These are phyloP conservation scores for Hycleus phaleratus DNA, from an alignment of 1,140 invertebrate species.

Conservation along the genomic window DNA sequence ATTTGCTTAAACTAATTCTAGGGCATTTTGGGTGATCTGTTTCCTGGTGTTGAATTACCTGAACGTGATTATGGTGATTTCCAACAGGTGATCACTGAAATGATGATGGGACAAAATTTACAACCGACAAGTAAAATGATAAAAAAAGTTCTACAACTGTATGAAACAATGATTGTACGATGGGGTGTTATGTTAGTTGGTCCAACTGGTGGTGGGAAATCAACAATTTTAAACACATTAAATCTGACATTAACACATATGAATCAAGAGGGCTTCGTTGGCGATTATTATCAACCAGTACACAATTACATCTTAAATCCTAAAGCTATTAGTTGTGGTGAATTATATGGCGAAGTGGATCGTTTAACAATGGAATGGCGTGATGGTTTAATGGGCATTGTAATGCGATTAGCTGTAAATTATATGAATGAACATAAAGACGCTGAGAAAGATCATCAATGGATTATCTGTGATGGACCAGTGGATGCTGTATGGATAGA, in stretches of 20 bases:
- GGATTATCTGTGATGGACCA: slow-evolving; percentile 83
- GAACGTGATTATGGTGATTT: slow-evolving; percentile 70
- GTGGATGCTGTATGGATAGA: slow-evolving; percentile 94
- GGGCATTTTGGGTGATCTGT: slow-evolving; percentile 84
- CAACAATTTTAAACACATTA: slow-evolving; percentile 57
- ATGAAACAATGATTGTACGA: slow-evolving; percentile 86
- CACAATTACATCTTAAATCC: slow-evolving; percentile 73
- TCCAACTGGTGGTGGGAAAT: slow-evolving; percentile 77
- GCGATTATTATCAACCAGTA: slow-evolving; percentile 54
- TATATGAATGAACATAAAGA: slow-evolving; percentile 45
- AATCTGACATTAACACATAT: slow-evolving; percentile 58
- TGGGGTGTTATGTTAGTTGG: slow-evolving; percentile 93
- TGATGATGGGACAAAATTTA: slow-evolving; percentile 47
- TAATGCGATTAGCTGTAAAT: slow-evolving; percentile 59
- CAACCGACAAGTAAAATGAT: slow-evolving; percentile 59
- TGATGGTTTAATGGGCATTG: slow-evolving; percentile 73
- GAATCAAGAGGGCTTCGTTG: slow-evolving; percentile 46
- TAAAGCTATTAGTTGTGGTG: slow-evolving; percentile 80
- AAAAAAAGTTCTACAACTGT: slow-evolving; percentile 74
- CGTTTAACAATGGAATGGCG: slow-evolving; percentile 80
- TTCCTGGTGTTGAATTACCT: slow-evolving; percentile 74
- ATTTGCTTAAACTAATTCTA: no score
- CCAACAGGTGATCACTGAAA: slow-evolving; percentile 48
- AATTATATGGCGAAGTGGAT: slow-evolving; percentile 84
- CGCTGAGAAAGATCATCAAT: slow-evolving; percentile 51